A percentile compares a stretch with the other conserved stretches of the same genome.
Conservation (phyloP, 2,888 invertebrate species). For the Meloe dianella region DNA sequence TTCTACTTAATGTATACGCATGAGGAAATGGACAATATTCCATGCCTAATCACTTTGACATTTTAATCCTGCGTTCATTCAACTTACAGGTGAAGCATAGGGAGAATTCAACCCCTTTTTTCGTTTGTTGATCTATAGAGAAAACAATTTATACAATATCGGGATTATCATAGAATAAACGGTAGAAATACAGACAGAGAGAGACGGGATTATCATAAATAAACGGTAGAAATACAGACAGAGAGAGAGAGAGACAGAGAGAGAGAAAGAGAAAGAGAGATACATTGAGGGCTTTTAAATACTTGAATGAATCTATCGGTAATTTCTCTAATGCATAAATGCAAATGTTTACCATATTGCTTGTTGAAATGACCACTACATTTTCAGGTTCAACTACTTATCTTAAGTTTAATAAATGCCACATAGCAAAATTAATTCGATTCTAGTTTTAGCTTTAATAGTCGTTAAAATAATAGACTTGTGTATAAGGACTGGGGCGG, state of each 20-base stretch:
- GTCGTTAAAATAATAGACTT: constrained; percentile 4
- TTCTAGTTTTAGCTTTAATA: not conserved
- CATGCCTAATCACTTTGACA: constrained; percentile 38
- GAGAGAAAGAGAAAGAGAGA: too few species aligned
- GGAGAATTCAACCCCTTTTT: constrained; percentile 1
- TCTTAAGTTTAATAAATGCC: not conserved
- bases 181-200: not conserved
- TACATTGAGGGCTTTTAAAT: not conserved
- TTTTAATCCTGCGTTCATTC: constrained; percentile 32
- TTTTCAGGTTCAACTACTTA: not conserved
- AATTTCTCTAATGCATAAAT: not conserved
- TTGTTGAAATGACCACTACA: not conserved
- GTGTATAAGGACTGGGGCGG: constrained; percentile 12
- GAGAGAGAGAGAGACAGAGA: too few species aligned
- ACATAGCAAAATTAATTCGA: not conserved
- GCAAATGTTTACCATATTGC: not conserved
- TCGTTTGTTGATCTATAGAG: not conserved
- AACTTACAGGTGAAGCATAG: not conserved
- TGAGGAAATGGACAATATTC: constrained; percentile 30
- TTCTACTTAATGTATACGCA: constrained; percentile 2
- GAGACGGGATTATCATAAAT: not conserved
- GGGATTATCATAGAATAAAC: not conserved
- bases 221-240: not conserved
- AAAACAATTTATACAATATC: constrained; percentile 6
- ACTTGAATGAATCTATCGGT: not conserved